Evolutionary conservation across 2,113 vertebrate genomes (phyloP).

Genomic region (Petromus typicus): DNA sequence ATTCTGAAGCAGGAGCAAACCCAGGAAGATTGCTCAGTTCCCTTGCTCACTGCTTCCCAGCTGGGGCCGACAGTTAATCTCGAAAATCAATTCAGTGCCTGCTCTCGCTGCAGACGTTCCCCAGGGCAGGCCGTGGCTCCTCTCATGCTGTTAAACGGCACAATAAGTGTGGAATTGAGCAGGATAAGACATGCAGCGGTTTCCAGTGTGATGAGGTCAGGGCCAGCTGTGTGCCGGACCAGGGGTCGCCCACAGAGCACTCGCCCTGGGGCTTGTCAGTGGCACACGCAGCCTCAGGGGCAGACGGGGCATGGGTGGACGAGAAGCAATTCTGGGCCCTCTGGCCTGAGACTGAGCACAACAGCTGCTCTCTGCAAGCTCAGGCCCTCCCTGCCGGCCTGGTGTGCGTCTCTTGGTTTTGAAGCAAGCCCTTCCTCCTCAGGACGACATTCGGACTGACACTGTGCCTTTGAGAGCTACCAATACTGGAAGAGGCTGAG

Average conservation of each 20-base stretch:
- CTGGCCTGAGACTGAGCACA: neutral
- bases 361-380: neutral
- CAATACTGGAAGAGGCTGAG: neutral
- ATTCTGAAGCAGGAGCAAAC: slow-evolving; percentile 70
- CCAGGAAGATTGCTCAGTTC: slow-evolving; percentile 75
- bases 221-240: slow-evolving; percentile 23
- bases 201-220: slow-evolving; percentile 44
- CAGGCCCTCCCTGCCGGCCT: neutral
- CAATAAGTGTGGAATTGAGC: slow-evolving; percentile 47
- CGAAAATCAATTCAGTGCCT: slow-evolving; percentile 77
- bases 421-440: neutral
- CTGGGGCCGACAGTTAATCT: slow-evolving; percentile 79
- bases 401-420: neutral
- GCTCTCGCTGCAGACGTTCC: slow-evolving; percentile 68
- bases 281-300: neutral
- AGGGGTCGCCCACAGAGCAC: neutral
- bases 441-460: neutral
- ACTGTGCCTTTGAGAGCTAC: neutral
- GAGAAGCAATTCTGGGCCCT: neutral
- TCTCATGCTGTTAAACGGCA: slow-evolving; percentile 67
- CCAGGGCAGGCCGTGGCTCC: slow-evolving; percentile 65
- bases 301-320: neutral
- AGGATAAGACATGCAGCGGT: neutral
- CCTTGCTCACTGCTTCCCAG: slow-evolving; percentile 64
- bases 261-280: neutral